Evolutionary conservation across 2,888 invertebrate species (phyloP), one percentile per base, ranked within the genome.

Genomic region (Watsonalla cultraria): DNA sequence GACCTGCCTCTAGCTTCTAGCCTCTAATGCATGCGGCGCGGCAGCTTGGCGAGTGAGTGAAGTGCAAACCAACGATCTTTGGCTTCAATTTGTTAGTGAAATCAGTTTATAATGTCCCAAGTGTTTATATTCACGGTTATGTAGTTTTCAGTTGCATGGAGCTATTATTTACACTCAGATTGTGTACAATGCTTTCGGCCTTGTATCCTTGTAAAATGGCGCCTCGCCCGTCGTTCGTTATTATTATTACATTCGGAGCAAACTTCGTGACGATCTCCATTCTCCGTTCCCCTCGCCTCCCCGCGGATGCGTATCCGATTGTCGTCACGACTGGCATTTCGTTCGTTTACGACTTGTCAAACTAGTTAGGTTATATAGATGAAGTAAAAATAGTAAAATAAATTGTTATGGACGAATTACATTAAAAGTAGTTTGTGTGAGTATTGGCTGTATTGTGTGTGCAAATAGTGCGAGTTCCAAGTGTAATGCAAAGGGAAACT

Each of bases 201-300:
- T 87, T 87, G 87, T 84, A 87, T 88, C 89, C 87, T 89, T 88
- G 87, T 89, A 88, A 89, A 89, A 88, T 89, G 89, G 90, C 89
- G 89, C 88, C 86, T 84, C 83, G 82, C 83, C 82, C 82, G 82
- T 80, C 79, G 80, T 82, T 85, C 24, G 84, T 88, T 86, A 85
- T 88, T 88, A 89, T 86, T 88, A 49, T 39, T 49, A 35, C 24
- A 84, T 84, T 86, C 86, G 87, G 82, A 89, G 88, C 87, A 81
- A 89, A 88, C 88, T 90, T 90, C 90, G 86, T 88, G 89, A 86
- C 88, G 89, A 86, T 89, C 87, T 87, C 83, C 80, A 77, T 84
- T 80, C 86, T 78, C 79, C 79, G 68, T 77, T 72, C 76, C 67
- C 76, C 69, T 66, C 72, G 77, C 71, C 79, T 71, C 86, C 82